Conservation (phyloP, 2,113 vertebrate species). For the Alaudala cheleensis region DNA sequence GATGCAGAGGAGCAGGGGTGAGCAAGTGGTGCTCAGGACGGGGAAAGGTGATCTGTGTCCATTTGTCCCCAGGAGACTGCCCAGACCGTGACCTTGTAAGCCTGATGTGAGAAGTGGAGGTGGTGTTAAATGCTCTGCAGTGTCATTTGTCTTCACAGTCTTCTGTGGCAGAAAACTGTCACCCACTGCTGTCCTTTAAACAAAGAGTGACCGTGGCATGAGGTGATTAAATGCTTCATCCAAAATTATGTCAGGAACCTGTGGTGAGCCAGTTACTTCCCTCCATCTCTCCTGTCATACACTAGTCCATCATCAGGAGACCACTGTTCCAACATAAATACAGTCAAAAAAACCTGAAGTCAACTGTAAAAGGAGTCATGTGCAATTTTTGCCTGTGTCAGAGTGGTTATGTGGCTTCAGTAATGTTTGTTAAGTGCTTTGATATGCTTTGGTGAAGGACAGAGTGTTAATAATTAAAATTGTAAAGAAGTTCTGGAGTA, state of each 20-base stretch:
- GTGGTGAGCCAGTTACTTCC: not conserved
- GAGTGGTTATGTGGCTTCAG: constrained; percentile 26
- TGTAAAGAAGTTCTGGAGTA: constrained; percentile 24
- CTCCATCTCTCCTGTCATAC: not conserved
- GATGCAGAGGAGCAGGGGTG: not conserved
- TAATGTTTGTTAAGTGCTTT: constrained; percentile 56
- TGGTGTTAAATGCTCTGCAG: not conserved
- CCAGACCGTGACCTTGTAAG: not conserved
- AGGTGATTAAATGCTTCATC: not conserved
- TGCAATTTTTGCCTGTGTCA: not conserved
- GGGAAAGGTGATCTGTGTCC: not conserved
- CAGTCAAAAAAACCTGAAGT: not conserved
- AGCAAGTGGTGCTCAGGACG: not conserved
- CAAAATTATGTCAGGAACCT: not conserved
- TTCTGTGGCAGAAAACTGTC: not conserved
- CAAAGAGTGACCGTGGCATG: not conserved
- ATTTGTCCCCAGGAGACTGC: not conserved
- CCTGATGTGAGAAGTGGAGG: not conserved
- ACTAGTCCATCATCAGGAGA: not conserved
- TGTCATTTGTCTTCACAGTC: not conserved
- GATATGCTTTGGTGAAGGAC: constrained; percentile 15
- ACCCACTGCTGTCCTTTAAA: not conserved
- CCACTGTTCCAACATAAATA: not conserved
- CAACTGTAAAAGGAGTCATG: not conserved
- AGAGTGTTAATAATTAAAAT: constrained; percentile 63